Evolutionary conservation across 2,113 vertebrate species (phyloP).

Genomic region (Planiliza haematocheilus): DNA sequence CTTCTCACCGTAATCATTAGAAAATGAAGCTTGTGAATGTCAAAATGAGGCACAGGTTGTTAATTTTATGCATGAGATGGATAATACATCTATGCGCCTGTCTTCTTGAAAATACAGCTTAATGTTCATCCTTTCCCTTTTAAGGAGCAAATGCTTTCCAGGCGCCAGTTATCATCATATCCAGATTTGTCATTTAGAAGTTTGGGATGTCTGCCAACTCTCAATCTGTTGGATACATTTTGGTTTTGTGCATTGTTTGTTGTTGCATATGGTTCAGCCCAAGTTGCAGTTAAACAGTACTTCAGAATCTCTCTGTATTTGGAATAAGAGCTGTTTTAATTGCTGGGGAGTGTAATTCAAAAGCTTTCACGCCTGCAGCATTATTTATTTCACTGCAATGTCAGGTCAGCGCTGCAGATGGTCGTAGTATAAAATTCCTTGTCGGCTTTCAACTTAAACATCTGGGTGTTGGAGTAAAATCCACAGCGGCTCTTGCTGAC

Average conservation of each 20-base stretch:
- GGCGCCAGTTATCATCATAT: slow-evolving; percentile 49
- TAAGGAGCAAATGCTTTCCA: slow-evolving; percentile 41
- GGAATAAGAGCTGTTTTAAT: slow-evolving; percentile 65
- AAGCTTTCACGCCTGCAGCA: slow-evolving; percentile 18
- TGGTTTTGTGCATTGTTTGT: slow-evolving; percentile 59
- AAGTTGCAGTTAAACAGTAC: slow-evolving; percentile 53
- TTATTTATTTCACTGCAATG: not conserved
- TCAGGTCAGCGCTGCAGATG: slow-evolving; percentile 64
- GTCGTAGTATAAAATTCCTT: slow-evolving; percentile 32
- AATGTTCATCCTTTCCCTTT: slow-evolving; percentile 51
- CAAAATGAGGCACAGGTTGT: slow-evolving; percentile 49
- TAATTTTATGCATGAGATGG: slow-evolving; percentile 61
- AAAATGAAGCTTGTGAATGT: slow-evolving; percentile 60
- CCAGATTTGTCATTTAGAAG: slow-evolving; percentile 51
- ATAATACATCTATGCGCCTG: slow-evolving; percentile 39
- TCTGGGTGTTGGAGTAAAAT: slow-evolving; percentile 55
- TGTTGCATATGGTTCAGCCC: slow-evolving; percentile 58
- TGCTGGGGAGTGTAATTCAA: slow-evolving; percentile 60
- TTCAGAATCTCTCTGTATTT: slow-evolving; percentile 43
- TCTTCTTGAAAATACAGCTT: slow-evolving; percentile 44
- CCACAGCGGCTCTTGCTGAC: slow-evolving; percentile 23
- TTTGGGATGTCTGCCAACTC: slow-evolving; percentile 57
- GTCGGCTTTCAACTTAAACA: slow-evolving; percentile 52
- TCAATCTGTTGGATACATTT: slow-evolving; percentile 57
- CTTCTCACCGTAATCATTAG: slow-evolving; percentile 60